Evolutionary conservation across 2,797 vertebrate species (phyloP), one percentile per base, ranked within the genome.

Genomic region (Hypotaenidia okinawae): DNA sequence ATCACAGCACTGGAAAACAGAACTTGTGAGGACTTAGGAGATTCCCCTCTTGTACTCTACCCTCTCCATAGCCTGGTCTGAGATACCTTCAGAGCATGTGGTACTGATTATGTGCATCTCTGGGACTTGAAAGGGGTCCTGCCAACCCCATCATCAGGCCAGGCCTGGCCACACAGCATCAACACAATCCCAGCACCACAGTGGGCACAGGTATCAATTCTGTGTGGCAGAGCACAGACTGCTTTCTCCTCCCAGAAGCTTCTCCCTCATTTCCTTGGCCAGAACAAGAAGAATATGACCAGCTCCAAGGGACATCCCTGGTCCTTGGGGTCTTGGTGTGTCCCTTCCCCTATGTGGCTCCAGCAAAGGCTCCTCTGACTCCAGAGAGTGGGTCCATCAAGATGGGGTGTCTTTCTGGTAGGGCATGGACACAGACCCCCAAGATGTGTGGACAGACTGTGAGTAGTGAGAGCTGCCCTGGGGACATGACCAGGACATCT

Each of bases 171-270:
- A 18, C 32, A 4, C 25, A 55, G 47, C 75, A 68, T 5, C 54
- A 61, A 41, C 59, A 15, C 58, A 17, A 27, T 8, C 15, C 72
- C 67, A 86, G 68, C 33, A 10, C 24, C 18, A 30, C 9, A 1
- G 33, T 28, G 58, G 78, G 62, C 49, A 79, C 51, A 21, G 63
- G 55, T 5, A 33, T 55, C 59, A 43, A 3, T 35, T 21, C 21
- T 12, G 10, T 32, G 6, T 0, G 0, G 62, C 47, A 47, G 32
- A 54, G 47, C 70, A 39, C 1, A 2, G 58, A 5, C 1, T 3
- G 57, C 63, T 6, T 4, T 7, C 6, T 61, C 32, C 30, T 27
- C 14, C 23, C 15, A 19, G 0, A 1, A 16, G 22, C 39, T 54
- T 72, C 64, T 5, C 1, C 52, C 16, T 15, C 1, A 0, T 7